Base-by-base conservation (phyloP, 2,797 vertebrate species). In the Acanthurus tractus region DNA sequence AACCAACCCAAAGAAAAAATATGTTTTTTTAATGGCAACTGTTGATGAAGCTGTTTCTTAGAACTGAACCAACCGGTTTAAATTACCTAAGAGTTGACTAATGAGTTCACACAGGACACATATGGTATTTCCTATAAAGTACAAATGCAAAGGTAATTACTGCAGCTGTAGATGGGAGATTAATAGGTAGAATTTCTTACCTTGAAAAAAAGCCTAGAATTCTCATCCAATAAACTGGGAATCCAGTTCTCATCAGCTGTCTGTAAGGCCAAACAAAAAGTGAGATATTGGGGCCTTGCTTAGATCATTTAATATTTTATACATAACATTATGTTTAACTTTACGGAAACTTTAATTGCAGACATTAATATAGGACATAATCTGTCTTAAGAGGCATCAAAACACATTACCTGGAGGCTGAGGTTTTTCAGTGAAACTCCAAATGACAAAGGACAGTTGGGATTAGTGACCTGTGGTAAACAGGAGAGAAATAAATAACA, bases 401-500 rank as follows among this genome's bases (percentile, higher is more conserved):
- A 63, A 57, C 1, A 76, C 23, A 54, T 88, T 96, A 99, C 98
- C 96, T 99, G 97, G 83, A 99, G 96, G 91, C 98, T 99, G 89
- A 99, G 95, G 91, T 99, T 99, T 84, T 98, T 96, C 83, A 99
- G 96, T 1, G 97, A 99, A 74, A 99, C 95, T 70, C 98, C 98
- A 92, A 98, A 98, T 20, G 98, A 98, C 71, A 99, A 90, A 3
- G 98, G 97, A 42, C 93, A 96, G 64, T 91, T 95, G 77, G 93
- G 94, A 94, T 99, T 98, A 68, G 98, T 99, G 86, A 99, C 92
- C 98, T 99, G 92, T 66, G 29, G 79, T 40, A 76, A 50, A 45
- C 54, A 69, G 59, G 10, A 57, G 0, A 70, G 4, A 40, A 61
- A 38, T n/a, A 11, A 70, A n/a, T n/a, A n/a, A n/a, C n/a, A n/a